Base-by-base conservation (phyloP, 2,888 invertebrate genomes). In the Melolontha melolontha region DNA sequence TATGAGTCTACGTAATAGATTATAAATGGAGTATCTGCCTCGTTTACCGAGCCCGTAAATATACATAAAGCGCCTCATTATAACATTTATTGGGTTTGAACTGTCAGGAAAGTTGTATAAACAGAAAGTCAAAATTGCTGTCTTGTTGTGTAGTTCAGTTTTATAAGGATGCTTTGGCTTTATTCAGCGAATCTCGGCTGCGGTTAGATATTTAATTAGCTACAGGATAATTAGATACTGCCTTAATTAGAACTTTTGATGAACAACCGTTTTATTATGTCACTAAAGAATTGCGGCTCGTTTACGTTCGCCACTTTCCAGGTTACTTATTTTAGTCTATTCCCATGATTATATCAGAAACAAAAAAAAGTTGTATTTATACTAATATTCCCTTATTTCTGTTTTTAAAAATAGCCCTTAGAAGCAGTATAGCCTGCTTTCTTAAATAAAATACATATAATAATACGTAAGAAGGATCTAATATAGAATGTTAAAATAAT, bases 181-280 rank as follows among this genome's bases (percentile, higher is more conserved):
- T 77, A 78, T 78, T 79, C 77, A 75, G 76, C 76, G 76, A 76
- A 77, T 78, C 77, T 77, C 76, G 75, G 59, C 65, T 77, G 80
- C 77, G 80, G 81, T 79, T 80, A 78, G 77, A 80, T 81, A 82
- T 82, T 80, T 81, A 82, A 82, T 82, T 82, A 82, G 80, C 79
- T 80, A 76, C 77, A 78, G 78, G 81, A 80, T 81, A 81, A 81
- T 81, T 80, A 81, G 79, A 81, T 81, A 79, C 80, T 80, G 79
- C 79, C 80, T 80, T 82, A 82, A 82, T 82, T 82, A 82, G 79
- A 79, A 81, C 81, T 85, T 85, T 84, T 73, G 69, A 66, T 69
- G 66, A 69, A 72, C 72, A 68, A 65, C 66, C 73, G 69, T 71
- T 72, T 71, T 72, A 72, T 72, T 70, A 70, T 72, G 72, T 71